Conservation (phyloP, 2,113 vertebrate genomes). For the Cebidichthys violaceus region DNA sequence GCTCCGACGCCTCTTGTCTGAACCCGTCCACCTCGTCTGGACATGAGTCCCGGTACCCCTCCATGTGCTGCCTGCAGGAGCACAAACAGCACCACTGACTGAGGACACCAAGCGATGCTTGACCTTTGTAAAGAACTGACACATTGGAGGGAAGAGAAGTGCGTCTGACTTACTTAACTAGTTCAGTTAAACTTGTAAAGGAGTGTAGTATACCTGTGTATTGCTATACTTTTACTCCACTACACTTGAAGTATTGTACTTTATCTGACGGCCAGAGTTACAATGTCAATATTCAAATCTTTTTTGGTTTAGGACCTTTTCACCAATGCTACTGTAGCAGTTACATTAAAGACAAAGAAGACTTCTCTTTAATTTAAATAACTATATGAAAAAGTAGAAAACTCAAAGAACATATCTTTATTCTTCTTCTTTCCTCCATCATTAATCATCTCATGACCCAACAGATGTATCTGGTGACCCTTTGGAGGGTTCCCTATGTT, state of each 20-base stretch:
- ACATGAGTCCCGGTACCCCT: constrained; percentile 55
- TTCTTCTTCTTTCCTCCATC: not conserved
- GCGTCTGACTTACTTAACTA: not conserved
- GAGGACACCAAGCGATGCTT: not conserved
- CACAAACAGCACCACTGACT: not conserved
- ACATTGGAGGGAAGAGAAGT: not conserved
- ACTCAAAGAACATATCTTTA: not conserved
- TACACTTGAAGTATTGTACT: not conserved
- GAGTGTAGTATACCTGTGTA: not conserved
- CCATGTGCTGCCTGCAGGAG: constrained; percentile 75
- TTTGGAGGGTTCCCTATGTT: not conserved
- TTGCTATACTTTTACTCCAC: not conserved
- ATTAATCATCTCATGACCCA: not conserved
- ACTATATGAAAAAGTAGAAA: too few species aligned
- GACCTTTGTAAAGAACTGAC: not conserved
- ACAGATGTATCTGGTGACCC: not conserved
- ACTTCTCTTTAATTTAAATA: too few species aligned
- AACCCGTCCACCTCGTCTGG: constrained; percentile 54
- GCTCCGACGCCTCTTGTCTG: constrained; percentile 55
- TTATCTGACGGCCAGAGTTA: too few species aligned
- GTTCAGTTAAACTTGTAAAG: too few species aligned
- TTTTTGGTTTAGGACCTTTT: too few species aligned
- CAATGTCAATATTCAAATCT: too few species aligned
- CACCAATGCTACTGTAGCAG: too few species aligned
- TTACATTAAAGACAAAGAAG: too few species aligned